phyloP scores from a whole-genome alignment of 2,888 invertebrate genomes.

The Blastobasis lacticolella region DNA sequence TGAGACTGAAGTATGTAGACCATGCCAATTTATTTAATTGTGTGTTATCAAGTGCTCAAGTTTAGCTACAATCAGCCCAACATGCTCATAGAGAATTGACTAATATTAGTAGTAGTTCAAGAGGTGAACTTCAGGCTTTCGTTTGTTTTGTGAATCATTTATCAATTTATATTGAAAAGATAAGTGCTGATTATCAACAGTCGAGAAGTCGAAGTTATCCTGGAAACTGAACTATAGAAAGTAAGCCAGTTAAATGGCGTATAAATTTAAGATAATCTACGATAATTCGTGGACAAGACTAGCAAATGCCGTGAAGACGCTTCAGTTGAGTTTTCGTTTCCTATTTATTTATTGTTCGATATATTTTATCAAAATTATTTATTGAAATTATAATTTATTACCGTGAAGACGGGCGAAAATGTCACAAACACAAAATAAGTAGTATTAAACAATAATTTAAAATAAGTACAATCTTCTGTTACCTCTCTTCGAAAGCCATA shows the following conservation, averaged over 20 bases:
- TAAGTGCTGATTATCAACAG: background rate
- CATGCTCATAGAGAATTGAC: no score
- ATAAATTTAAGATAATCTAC: background rate
- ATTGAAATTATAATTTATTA: slow-evolving; percentile 11
- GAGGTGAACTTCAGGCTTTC: background rate
- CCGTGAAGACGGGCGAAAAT: slow-evolving; percentile 27
- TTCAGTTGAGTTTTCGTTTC: slow-evolving; percentile 36
- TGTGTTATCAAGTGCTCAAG: slow-evolving; percentile 54
- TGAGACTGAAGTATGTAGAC: slow-evolving; percentile 68
- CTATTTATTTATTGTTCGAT: slow-evolving; percentile 23
- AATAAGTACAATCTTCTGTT: slow-evolving; percentile 70
- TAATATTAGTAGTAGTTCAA: no score
- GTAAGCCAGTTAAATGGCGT: background rate
- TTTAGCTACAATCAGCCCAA: background rate
- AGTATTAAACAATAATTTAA: slow-evolving; percentile 48
- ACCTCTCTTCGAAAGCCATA: slow-evolving; percentile 56
- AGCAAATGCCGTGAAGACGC: slow-evolving; percentile 19
- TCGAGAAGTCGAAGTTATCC: background rate
- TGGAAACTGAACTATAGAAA: background rate
- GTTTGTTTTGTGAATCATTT: background rate
- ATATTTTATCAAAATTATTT: slow-evolving; percentile 1
- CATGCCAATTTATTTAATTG: slow-evolving; percentile 58
- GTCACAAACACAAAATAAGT: slow-evolving; percentile 34
- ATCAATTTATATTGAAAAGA: background rate
- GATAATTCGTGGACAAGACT: background rate